Evolutionary conservation across 2,113 vertebrate genomes (phyloP), one percentile per base, ranked within the genome.

Genomic region (Nothocercus nigrocapillus): DNA sequence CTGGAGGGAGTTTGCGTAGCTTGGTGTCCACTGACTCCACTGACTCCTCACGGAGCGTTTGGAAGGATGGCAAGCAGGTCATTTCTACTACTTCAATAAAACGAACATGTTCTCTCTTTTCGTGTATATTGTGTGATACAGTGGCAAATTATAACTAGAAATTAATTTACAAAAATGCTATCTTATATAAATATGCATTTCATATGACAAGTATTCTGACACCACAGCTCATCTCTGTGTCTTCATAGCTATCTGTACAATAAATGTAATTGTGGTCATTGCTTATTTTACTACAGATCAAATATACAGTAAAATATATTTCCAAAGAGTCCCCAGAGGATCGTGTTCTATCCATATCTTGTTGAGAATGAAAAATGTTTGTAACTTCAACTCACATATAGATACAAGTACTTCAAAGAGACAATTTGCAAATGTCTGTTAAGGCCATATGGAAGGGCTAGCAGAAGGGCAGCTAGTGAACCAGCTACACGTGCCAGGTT

Each of bases 391-490:
- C 36, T 89, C 4, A 3, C n/a, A 22, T 38, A 21, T n/a, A 75
- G 64, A 81, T 77, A 24, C 0, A 34, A 34, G 67, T 78, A 49
- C 68, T 85, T 88, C 68, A 64, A 77, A 94, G 63, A 77, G 89
- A 81, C 51, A 66, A n/a, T 85, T 87, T 89, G 82, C 85, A 95
- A 96, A 47, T 87, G 92, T 47, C 40, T 88, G 66, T 95, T 36
- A 82, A 80, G 59, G 72, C 95, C 96, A 97, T 96, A 95, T 96
- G 95, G 97, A 88, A 66, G 78, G 82, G 74, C 92, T 93, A 77
- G 92, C 95, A 97, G 96, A 96, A 95, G 93, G 96, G 94, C 95
- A 95, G 96, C 96, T 95, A 96, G 95, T 96, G 95, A 97, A 97
- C 94, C 95, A 95, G 93, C 80, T 96, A 89, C 56, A 68, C 9